A percentile compares a stretch with the other conserved stretches of the same genome.
Evolutionary conservation across 2,888 invertebrate genomes (phyloP).

Genomic region (Tinea trinotella): DNA sequence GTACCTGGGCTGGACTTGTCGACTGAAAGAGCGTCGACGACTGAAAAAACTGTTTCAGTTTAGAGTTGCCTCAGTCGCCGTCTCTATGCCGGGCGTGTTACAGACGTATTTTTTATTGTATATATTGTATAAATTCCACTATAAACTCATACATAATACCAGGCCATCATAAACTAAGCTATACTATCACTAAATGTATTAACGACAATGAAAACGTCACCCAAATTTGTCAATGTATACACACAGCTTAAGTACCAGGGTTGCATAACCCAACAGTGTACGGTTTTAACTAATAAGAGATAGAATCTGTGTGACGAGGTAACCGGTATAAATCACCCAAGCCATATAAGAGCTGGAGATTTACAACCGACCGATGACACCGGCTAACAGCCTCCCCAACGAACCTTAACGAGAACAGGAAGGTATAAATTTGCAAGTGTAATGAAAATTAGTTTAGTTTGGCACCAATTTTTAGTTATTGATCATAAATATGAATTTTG

Average conservation of each 20-base stretch:
- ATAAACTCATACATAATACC: too few species aligned
- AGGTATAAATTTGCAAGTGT: constrained; percentile 5
- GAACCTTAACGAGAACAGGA: neutral
- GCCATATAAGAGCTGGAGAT: constrained; percentile 9
- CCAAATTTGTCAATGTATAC: neutral
- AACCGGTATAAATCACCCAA: constrained; percentile 11
- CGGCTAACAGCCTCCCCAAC: constrained; percentile 13
- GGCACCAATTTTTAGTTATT: constrained; percentile 2
- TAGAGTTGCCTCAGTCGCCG: too few species aligned
- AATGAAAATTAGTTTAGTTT: constrained; percentile 10
- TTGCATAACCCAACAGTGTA: neutral
- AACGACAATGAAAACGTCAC: neutral
- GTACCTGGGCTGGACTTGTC: too few species aligned
- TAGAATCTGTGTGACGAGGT: constrained; percentile 13
- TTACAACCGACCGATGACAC: constrained; percentile 11
- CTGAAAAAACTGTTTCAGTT: too few species aligned
- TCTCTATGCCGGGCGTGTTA: too few species aligned
- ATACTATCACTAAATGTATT: neutral
- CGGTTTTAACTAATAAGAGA: constrained; percentile 11
- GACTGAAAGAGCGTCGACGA: too few species aligned
- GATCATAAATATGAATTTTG: constrained; percentile 1
- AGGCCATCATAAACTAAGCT: too few species aligned
- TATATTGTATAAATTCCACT: too few species aligned
- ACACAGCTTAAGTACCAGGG: neutral
- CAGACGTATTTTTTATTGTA: too few species aligned